These are phyloP conservation scores for Haemorhous mexicanus DNA, from an alignment of 2,113 vertebrate species.

Conservation along the genomic window DNA sequence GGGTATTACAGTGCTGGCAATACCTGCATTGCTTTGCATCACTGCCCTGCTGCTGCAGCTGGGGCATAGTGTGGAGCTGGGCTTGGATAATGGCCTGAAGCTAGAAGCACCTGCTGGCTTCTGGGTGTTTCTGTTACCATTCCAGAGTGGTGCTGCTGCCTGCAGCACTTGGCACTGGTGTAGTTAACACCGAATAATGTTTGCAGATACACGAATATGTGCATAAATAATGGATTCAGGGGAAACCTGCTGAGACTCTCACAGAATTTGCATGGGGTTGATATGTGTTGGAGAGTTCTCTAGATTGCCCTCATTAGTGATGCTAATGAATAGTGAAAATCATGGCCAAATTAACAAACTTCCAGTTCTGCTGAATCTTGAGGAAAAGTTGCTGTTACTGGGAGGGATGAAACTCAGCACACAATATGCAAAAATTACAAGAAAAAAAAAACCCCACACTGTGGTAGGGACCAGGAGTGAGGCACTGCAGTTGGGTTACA, in stretches of 20 bases:
- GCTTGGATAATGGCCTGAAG: background rate
- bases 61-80: background rate
- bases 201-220: background rate
- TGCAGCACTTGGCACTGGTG: background rate
- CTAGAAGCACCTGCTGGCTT: background rate
- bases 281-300: background rate
- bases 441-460: accelerated
- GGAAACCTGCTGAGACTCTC: background rate
- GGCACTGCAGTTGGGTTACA: background rate
- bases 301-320: background rate
- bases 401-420: background rate
- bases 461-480: background rate
- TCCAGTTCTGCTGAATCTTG: background rate
- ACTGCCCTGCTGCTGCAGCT: background rate
- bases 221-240: background rate
- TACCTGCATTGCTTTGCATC: background rate
- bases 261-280: background rate
- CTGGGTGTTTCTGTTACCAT: background rate
- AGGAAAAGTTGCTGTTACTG: background rate
- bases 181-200: background rate
- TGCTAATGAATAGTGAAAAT: constrained; percentile 1
- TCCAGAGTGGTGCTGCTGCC: background rate
- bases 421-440: background rate
- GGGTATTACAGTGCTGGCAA: background rate
- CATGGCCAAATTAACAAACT: background rate